Evolutionary conservation across 2,797 vertebrate genomes (phyloP), one percentile per base, ranked within the genome.

Genomic region (Erethizon dorsatum): DNA sequence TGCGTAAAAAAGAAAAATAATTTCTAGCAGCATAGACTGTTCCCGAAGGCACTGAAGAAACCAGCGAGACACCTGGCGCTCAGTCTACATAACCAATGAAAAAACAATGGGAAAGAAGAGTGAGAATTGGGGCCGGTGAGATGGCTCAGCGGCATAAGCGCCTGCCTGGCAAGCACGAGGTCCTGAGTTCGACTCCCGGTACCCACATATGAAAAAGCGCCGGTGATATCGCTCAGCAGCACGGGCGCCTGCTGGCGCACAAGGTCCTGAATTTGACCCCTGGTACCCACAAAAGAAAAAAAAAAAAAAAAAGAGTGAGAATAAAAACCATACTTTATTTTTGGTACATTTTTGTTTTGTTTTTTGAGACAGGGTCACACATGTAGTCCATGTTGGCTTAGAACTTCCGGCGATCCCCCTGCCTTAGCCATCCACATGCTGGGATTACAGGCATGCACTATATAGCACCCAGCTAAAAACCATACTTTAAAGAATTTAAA

Each of bases 1-100:
- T 1, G 99, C 99, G 63, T 99, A 99, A 97, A 99, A 99, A 67
- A 99, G 98, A 95, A 99, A 99, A 96, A 99, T 99, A 97, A 99
- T 99, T 98, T 99, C 99, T 96, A 99, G 98, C 94, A 99, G 98
- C 98, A 99, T 99, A 90, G 99, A 99, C 98, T 99, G 99, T 37
- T 99, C 99, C 79, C 99, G 99, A 94, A 99, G 99, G 98, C 99
- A 99, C 86, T 99, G 99, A 92, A 99, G 98, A 96, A 99, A 99
- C 99, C 99, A 99, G 3, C 99, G 99, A 5, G 99, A 99, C 83
- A 99, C 99, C 97, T 99, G 99, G 41, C 99, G 99, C 96, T 99
- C 99, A 4, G 99, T 99, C 99, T 99, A 94, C 67, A 96, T 7
- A 73, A 96, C 12, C 88, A 37, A 93, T 22, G 54, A 45, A 97